Evolutionary conservation across 2,888 invertebrate species (phyloP).

Genomic region (Elysia crispata): DNA sequence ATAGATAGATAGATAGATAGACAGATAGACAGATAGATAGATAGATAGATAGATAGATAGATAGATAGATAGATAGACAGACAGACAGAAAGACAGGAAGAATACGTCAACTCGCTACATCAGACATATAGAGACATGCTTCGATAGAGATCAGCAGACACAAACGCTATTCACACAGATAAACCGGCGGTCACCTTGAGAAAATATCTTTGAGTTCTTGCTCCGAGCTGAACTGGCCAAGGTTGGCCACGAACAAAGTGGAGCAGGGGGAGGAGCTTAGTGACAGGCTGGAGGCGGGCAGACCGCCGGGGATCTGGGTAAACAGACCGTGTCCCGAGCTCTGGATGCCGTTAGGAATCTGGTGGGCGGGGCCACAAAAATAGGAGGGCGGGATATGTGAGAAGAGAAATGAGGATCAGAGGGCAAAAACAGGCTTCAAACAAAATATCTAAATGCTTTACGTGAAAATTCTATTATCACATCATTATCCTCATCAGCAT

Average conservation of each 20-base stretch:
- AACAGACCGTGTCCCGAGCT: not conserved
- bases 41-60: no score
- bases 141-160: no score
- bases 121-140: not conserved
- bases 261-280: constrained; percentile 86
- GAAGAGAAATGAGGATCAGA: not conserved
- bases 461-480: no score
- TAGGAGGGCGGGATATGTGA: not conserved
- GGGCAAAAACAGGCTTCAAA: no score
- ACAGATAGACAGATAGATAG: no score
- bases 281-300: constrained; percentile 78
- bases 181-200: constrained; percentile 85
- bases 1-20: no score
- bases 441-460: no score
- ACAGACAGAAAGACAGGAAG: not conserved
- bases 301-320: no score
- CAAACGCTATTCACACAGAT: no score
- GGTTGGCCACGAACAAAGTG: constrained; percentile 98
- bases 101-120: not conserved
- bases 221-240: constrained; percentile 98
- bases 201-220: constrained; percentile 99
- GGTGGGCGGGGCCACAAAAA: constrained; percentile 39
- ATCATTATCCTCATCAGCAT: no score
- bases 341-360: constrained; percentile 39
- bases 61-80: not conserved